Evolutionary conservation across 2,113 vertebrate genomes (phyloP).

Genomic region (Clarias batrachus): DNA sequence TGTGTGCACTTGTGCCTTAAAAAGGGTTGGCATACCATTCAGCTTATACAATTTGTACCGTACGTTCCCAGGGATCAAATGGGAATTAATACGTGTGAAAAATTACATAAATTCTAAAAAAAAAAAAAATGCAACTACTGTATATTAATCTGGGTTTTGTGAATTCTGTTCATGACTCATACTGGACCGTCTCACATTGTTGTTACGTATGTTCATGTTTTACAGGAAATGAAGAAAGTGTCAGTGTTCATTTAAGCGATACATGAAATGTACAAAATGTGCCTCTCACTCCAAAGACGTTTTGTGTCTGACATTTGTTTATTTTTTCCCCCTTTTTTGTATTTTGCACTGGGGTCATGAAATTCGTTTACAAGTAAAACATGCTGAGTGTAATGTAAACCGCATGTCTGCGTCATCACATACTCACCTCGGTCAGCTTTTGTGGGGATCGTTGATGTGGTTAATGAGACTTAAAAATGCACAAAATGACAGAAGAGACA

Average conservation of each 20-base stretch:
- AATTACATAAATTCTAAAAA: no score
- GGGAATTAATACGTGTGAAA: no score
- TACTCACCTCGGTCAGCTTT: not conserved
- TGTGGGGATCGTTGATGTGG: not conserved
- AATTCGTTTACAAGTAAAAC: not conserved
- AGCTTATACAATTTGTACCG: no score
- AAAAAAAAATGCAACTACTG: no score
- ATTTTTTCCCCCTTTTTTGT: not conserved
- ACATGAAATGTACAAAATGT: not conserved
- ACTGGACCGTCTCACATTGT: not conserved
- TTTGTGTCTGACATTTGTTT: not conserved
- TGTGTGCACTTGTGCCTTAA: no score
- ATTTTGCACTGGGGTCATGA: not conserved
- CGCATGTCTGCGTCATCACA: no score
- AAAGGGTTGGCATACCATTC: no score
- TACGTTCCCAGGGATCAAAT: no score
- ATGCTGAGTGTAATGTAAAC: not conserved
- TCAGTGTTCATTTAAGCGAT: not conserved
- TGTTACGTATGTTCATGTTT: not conserved
- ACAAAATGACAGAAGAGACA: not conserved
- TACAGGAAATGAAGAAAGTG: not conserved
- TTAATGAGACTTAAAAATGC: not conserved
- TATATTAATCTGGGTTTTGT: no score
- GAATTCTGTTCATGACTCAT: not conserved
- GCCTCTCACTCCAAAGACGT: not conserved